These are phyloP conservation scores for Oscheius sp. DNA, from an alignment of 1,140 invertebrate species.

Conservation along the genomic window DNA sequence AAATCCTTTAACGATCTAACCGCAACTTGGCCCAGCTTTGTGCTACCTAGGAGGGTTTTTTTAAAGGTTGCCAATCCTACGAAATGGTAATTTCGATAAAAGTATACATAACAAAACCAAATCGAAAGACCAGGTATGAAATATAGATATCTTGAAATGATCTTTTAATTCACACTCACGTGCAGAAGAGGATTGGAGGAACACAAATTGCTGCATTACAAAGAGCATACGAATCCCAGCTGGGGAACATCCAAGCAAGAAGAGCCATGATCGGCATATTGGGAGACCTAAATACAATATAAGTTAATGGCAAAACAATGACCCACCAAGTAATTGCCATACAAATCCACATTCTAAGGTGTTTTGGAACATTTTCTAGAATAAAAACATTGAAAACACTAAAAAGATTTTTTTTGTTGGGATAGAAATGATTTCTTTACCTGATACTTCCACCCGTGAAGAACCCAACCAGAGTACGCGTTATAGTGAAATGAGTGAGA, in stretches of 20 bases:
- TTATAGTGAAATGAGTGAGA: slow-evolving; percentile 34
- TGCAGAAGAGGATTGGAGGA: slow-evolving; percentile 31
- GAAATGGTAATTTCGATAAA: too few relatives aligned
- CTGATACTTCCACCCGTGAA: slow-evolving; percentile 40
- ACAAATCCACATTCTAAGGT: slow-evolving; percentile 43
- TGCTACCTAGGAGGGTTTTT: too few relatives aligned
- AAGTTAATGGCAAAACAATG: neutral
- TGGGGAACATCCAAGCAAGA: slow-evolving; percentile 13
- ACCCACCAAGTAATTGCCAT: slow-evolving; percentile 38
- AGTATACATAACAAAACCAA: too few relatives aligned
- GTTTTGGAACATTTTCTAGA: slow-evolving; percentile 43
- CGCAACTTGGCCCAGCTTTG: too few relatives aligned
- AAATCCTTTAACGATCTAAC: too few relatives aligned
- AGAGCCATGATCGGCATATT: slow-evolving; percentile 21
- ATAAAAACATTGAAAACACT: slow-evolving; percentile 40
- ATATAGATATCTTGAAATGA: slow-evolving; percentile 18
- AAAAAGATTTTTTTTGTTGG: neutral
- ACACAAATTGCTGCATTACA: slow-evolving; percentile 20
- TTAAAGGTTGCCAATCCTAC: too few relatives aligned
- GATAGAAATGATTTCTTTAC: slow-evolving; percentile 20
- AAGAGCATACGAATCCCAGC: slow-evolving; percentile 15
- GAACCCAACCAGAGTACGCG: slow-evolving; percentile 32
- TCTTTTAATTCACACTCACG: slow-evolving; percentile 1
- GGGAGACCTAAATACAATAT: slow-evolving; percentile 4
- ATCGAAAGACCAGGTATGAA: too few relatives aligned